Base-by-base conservation (phyloP, 2,113 vertebrate genomes). In the Pavo muticus region DNA sequence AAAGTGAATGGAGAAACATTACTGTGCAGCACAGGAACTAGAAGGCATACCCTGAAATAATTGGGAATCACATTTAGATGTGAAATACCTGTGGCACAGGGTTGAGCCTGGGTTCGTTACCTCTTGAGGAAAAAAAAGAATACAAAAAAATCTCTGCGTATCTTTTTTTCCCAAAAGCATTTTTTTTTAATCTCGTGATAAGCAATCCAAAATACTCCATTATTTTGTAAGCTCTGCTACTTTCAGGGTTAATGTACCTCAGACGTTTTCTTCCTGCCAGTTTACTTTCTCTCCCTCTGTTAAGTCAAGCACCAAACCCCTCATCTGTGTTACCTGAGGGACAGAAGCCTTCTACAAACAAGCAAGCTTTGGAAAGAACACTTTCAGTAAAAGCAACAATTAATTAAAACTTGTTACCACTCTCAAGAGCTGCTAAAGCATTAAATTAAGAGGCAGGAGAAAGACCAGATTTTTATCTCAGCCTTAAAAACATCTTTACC, bases 11-110 rank as follows among this genome's bases (percentile, higher is more conserved):
- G 10, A 79, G 23, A 65, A 75, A 72, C 2, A 4, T 14, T 39
- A 67, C 50, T 27, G 32, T 70, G 37, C 68, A 94, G 42, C 0
- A 3, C 18, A 85, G 30, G 47, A 87, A 70, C 30, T 63, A 67
- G 59, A 80, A 80, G 30, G 10, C 0, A 0, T 30, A 75, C 21
- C 3, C 39, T 32, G 30, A 65, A 69, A 14, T 48, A n/a, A 73
- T 11, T 15, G 14, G 11, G 40, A 68, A 88, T 54, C 42, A 5
- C 14, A 50, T 17, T 89, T 72, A 72, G 82, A 65, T 25, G 25
- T 0, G 8, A 71, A 54, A 90, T 20, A 40, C 27, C 25, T 64
- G 44, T 54, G 4, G 1, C 39, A 35, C 13, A 8, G 13, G 2
- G 9, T 5, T 20, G 0, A 67, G 52, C 20, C 20, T 6, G 30